phyloP scores from a whole-genome alignment of 1,140 invertebrate genomes.

The Neotoxoptera formosana region DNA sequence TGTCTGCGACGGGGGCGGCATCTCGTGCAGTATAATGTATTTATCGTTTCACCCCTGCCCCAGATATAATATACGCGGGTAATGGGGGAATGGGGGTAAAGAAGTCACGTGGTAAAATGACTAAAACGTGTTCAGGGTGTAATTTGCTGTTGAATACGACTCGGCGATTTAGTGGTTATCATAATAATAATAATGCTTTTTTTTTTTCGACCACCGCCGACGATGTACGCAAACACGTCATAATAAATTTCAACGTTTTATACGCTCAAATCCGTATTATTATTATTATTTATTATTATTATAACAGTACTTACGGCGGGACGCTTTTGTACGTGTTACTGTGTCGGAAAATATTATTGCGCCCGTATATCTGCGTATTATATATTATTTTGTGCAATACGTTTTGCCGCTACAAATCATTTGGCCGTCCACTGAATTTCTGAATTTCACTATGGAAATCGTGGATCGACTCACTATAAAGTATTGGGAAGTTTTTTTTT shows the following conservation, averaged over 20 bases:
- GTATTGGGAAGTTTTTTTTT: background rate
- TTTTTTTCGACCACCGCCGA: too few species aligned
- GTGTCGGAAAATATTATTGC: background rate
- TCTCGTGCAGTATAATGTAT: background rate
- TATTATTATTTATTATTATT: background rate
- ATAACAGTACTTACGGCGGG: background rate
- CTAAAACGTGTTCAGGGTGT: slow-evolving; percentile 38
- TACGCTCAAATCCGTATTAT: background rate
- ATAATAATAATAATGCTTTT: background rate
- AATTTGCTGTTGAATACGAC: background rate
- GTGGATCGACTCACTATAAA: background rate
- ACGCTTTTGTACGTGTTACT: background rate
- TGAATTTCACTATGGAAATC: background rate
- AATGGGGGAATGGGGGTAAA: background rate
- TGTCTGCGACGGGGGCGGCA: background rate
- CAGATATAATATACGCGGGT: background rate
- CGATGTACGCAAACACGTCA: background rate
- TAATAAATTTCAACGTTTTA: slow-evolving; percentile 16
- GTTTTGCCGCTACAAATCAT: background rate
- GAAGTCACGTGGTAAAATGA: background rate
- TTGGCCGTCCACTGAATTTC: background rate
- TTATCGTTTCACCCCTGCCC: background rate
- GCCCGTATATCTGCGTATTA: background rate
- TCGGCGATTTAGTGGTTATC: slow-evolving; percentile 6
- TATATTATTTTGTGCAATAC: background rate